Evolutionary conservation across 2,113 vertebrate genomes (phyloP).

Genomic region (Delphinus delphis): DNA sequence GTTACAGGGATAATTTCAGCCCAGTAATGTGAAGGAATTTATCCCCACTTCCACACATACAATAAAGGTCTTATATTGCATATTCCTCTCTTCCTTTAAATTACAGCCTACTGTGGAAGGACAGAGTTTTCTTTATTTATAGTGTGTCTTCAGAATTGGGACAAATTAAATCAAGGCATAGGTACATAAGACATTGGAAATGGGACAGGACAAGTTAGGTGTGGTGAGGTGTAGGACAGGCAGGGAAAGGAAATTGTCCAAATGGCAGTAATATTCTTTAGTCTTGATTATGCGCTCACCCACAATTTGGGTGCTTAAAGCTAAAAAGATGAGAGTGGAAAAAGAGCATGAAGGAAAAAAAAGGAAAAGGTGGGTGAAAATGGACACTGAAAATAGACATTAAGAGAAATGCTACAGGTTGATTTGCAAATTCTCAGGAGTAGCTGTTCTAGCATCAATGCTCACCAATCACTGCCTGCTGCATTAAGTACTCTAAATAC

Average conservation of each 20-base stretch:
- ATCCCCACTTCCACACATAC: neutral
- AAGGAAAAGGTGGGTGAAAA: neutral
- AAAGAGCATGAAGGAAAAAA: neutral
- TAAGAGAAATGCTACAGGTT: neutral
- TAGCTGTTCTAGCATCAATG: neutral
- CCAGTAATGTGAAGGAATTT: neutral
- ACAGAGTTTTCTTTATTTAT: neutral
- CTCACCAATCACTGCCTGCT: neutral
- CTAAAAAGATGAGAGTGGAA: neutral
- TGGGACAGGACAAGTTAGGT: neutral
- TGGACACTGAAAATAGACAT: neutral
- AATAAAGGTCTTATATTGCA: neutral
- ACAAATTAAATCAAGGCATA: neutral
- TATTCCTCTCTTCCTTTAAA: slow-evolving; percentile 9
- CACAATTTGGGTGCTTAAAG: neutral
- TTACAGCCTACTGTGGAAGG: neutral
- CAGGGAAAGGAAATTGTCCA: neutral
- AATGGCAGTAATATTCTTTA: neutral
- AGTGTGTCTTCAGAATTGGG: neutral
- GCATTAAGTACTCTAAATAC: neutral
- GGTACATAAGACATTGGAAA: neutral
- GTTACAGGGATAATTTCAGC: neutral
- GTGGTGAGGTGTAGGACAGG: fast-evolving
- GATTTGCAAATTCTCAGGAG: neutral
- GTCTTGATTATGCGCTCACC: neutral